Evolutionary conservation across 2,113 vertebrate genomes (phyloP).

Genomic region (Platysternon megacephalum): DNA sequence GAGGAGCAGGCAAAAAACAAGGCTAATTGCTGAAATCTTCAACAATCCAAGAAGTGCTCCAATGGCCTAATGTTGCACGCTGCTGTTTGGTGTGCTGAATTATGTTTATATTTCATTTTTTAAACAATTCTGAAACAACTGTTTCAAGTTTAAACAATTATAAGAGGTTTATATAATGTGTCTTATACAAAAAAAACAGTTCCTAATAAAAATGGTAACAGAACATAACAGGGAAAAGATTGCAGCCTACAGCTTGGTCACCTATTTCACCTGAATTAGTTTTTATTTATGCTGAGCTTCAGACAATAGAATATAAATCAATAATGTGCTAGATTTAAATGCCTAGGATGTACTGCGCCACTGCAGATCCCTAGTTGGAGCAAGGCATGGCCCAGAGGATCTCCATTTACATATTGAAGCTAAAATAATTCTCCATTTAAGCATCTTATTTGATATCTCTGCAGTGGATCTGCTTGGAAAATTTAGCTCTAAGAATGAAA

Average conservation of each 20-base stretch:
- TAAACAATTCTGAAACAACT: not conserved
- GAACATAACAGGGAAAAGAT: not conserved
- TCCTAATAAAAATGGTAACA: not conserved
- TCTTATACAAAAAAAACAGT: not conserved
- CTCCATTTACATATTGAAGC: not conserved
- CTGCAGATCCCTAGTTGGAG: not conserved
- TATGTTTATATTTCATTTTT: not conserved
- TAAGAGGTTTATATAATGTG: not conserved
- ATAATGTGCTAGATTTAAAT: not conserved
- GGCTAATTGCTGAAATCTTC: not conserved
- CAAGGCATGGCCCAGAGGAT: not conserved
- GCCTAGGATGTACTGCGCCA: not conserved
- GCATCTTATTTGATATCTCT: not conserved
- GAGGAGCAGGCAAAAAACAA: not conserved
- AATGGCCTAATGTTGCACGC: not conserved
- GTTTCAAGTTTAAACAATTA: not conserved
- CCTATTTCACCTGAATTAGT: not conserved
- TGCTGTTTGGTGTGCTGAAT: accelerated
- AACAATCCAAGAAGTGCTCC: not conserved
- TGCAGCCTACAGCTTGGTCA: not conserved
- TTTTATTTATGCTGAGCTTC: not conserved
- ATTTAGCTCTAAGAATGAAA: not conserved
- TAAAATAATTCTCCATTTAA: not conserved
- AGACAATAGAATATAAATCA: not conserved
- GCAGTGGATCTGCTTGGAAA: not conserved